Conservation (phyloP, 2,888 invertebrate genomes). For the Pollenia griseotomentosa region DNA sequence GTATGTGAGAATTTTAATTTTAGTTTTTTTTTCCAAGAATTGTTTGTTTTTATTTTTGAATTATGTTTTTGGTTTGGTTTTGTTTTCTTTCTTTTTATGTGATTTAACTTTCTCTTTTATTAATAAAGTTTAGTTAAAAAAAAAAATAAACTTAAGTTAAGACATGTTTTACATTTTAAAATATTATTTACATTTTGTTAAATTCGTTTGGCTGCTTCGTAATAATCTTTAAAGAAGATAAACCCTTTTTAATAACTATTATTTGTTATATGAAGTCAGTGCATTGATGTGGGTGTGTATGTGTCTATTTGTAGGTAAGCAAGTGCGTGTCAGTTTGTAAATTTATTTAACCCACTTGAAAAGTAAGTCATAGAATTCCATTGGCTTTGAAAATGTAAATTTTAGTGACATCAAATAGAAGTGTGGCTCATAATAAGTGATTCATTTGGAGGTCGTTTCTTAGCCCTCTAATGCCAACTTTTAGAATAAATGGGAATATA, state of each 20-base stretch:
- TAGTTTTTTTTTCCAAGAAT: slow-evolving; percentile 49
- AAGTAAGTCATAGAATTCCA: slow-evolving; percentile 47
- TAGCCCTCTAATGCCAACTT: no score
- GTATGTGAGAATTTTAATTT: slow-evolving; percentile 59
- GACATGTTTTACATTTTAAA: slow-evolving; percentile 69
- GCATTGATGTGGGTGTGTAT: neutral
- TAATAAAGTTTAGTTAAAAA: slow-evolving; percentile 39
- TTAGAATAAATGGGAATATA: no score
- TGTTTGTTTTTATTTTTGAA: slow-evolving; percentile 26
- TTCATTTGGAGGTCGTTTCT: neutral
- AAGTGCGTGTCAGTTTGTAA: slow-evolving; percentile 20
- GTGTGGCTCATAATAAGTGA: neutral
- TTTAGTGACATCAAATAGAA: slow-evolving; percentile 30
- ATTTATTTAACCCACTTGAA: slow-evolving; percentile 62
- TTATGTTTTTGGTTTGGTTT: slow-evolving; percentile 7
- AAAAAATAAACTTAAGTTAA: slow-evolving; percentile 13
- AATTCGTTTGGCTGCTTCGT: slow-evolving; percentile 30
- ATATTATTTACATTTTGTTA: slow-evolving; percentile 21
- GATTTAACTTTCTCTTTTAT: slow-evolving; percentile 62
- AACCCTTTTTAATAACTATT: slow-evolving; percentile 53
- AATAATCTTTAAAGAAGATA: slow-evolving; percentile 26
- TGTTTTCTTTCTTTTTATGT: slow-evolving; percentile 22
- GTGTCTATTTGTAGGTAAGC: neutral
- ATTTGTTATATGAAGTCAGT: neutral
- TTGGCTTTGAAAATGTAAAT: slow-evolving; percentile 1